These are phyloP conservation scores for Incurvaria masculella DNA, from an alignment of 2,888 invertebrate species.

Conservation along the genomic window DNA sequence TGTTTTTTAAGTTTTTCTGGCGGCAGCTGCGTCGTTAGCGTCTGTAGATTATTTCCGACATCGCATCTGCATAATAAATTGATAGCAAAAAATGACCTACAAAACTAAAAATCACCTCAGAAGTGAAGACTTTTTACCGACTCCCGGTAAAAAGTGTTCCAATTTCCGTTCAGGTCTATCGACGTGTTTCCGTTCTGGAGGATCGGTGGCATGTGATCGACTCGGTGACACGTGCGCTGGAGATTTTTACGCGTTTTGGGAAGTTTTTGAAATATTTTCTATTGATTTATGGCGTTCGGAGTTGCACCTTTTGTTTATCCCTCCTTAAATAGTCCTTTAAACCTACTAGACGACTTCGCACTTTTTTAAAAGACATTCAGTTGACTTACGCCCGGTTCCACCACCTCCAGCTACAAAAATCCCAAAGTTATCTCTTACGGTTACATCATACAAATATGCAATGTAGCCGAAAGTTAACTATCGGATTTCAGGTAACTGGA, in stretches of 20 bases:
- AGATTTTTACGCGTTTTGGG: background rate
- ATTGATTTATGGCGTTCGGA: background rate
- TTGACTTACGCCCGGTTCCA: no score
- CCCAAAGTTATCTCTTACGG: no score
- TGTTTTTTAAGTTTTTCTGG: conserved; percentile 20
- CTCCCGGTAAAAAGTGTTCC: background rate
- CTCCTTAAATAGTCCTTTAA: no score
- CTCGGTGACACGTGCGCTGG: background rate
- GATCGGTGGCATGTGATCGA: no score
- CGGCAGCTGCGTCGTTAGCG: conserved; percentile 43
- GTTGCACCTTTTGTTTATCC: no score
- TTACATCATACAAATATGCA: no score
- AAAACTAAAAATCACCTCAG: conserved; percentile 33
- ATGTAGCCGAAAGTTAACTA: no score
- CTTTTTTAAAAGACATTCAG: no score
- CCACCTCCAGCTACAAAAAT: no score
- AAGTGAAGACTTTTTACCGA: conserved; percentile 10
- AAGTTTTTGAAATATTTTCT: background rate
- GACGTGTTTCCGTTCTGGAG: background rate
- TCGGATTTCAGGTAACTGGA: no score
- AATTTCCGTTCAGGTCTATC: background rate
- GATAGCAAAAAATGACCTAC: conserved; percentile 53
- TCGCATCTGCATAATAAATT: conserved; percentile 52
- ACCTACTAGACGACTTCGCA: no score
- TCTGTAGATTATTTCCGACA: conserved; percentile 35